Evolutionary conservation across 1,140 invertebrate genomes (phyloP), one percentile per base, ranked within the genome.

Genomic region (silkworm (Bombyx mori)): DNA sequence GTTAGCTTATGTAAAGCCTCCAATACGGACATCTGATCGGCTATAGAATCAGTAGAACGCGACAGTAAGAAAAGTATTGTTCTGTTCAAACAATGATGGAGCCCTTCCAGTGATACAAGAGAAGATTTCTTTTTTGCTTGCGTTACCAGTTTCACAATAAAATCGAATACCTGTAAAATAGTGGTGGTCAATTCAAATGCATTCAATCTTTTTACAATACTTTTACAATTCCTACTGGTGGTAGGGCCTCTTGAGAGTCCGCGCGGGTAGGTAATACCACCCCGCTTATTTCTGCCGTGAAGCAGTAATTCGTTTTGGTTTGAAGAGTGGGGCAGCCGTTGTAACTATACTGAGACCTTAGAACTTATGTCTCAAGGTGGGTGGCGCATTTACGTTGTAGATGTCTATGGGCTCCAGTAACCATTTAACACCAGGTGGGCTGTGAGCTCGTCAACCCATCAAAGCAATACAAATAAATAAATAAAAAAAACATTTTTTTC

Each of bases 1-100:
- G 96, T 97, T 7, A 99, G 89, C 88, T 98, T 98, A 78, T 98
- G 97, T 44, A 99, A 89, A 1, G 96, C 93, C 79, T 99, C 97
- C 57, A 99, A 87, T 7, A 98, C 95, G 8, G 94, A 93, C 92
- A 97, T 96, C 84, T 98, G 97, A 81, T 97, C 95, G 1, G 94
- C 92, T 42, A 96, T 94, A 5, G 93, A 93, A 66, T 98, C 95
- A 7, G 96, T 96, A 49, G 96, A 93, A 52, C 98, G 90, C 1
- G 97, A 98, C 9, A 99, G 82, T 61, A 99, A 90, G 85, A 95
- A 99, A 10, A 99, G 88, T 66, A 99, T 96, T 5, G 94, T 96
- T 69, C 98, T 90, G 87, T 99, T 99, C 7, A 99, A 87, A 63
- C 96, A 98, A 73, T 96, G 96, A 80, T 98, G 97, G 55, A 99